A percentile compares a stretch with the other conserved stretches of the same genome.
phyloP scores from a whole-genome alignment of 2,888 invertebrate genomes.

The Caenorhabditis sp. region DNA sequence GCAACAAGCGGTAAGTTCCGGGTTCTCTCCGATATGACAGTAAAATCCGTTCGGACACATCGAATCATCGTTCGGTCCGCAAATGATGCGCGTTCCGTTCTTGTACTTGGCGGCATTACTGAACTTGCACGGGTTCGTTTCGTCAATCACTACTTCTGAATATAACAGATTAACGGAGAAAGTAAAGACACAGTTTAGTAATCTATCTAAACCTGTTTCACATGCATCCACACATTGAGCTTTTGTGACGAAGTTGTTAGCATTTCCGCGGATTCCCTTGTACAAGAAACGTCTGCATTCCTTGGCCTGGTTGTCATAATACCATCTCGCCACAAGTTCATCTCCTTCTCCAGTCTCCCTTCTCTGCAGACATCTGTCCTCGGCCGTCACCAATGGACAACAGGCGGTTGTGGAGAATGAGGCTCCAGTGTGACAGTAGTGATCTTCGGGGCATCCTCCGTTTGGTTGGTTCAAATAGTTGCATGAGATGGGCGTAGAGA shows the following conservation, averaged over 20 bases:
- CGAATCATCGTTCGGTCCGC: constrained; percentile 65
- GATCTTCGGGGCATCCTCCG: constrained; percentile 76
- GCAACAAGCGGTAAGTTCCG: constrained; percentile 75
- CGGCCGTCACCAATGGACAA: constrained; percentile 67
- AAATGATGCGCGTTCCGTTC: constrained; percentile 60
- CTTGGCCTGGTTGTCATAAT: constrained; percentile 69
- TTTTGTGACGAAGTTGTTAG: constrained; percentile 77
- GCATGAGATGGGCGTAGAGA: constrained; percentile 75
- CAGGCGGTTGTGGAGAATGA: constrained; percentile 76
- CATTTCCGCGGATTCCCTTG: constrained; percentile 77
- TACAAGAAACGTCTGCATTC: constrained; percentile 76
- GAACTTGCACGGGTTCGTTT: constrained; percentile 73
- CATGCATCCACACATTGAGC: constrained; percentile 74
- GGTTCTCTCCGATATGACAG: constrained; percentile 77
- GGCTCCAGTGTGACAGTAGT: constrained; percentile 69
- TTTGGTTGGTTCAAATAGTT: constrained; percentile 76
- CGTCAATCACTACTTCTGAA: constrained; percentile 55
- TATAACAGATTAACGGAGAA: background rate
- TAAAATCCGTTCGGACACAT: constrained; percentile 75
- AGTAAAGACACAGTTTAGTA: background rate
- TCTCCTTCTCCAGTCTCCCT: constrained; percentile 73
- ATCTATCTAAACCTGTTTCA: constrained; percentile 55
- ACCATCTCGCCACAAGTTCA: constrained; percentile 77
- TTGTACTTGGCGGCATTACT: constrained; percentile 69
- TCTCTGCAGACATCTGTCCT: constrained; percentile 68